Percentiles rank a stretch among this genome's conserved stretches.
These are phyloP conservation scores for Nudaria mundana DNA, from an alignment of 2,888 invertebrate genomes.

Conservation along the genomic window DNA sequence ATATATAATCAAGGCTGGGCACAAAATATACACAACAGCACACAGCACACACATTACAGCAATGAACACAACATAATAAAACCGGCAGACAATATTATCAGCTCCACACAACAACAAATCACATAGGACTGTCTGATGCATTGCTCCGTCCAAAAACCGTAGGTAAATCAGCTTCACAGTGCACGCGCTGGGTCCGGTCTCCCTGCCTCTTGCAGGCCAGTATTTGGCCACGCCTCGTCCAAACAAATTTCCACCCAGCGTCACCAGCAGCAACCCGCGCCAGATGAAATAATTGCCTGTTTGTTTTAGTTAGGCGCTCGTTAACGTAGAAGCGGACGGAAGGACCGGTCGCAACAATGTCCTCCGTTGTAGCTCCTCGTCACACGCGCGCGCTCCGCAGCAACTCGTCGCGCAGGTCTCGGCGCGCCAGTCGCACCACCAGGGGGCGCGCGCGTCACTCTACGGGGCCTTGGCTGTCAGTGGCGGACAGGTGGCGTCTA, in stretches of 20 bases:
- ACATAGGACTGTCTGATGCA: too few relatives aligned
- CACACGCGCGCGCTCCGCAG: not conserved
- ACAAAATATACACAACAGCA: too few relatives aligned
- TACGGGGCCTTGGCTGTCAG: not conserved
- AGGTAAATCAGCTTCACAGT: too few relatives aligned
- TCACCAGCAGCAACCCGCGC: not conserved
- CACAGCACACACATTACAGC: too few relatives aligned
- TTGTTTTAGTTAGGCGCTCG: not conserved
- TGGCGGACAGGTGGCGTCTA: not conserved
- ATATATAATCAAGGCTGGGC: too few relatives aligned
- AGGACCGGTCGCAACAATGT: not conserved
- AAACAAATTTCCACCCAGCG: not conserved
- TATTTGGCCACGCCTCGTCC: not conserved
- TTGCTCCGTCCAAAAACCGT: too few relatives aligned
- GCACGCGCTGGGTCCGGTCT: too few relatives aligned
- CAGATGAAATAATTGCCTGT: not conserved
- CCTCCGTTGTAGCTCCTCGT: not conserved
- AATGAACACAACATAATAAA: too few relatives aligned
- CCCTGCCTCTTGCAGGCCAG: too few relatives aligned
- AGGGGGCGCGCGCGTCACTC: not conserved
- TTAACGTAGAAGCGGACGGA: not conserved
- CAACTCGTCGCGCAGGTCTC: not conserved
- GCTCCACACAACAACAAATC: too few relatives aligned
- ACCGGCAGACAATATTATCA: too few relatives aligned
- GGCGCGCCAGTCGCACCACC: not conserved